Evolutionary conservation across 2,797 vertebrate genomes (phyloP).

Genomic region (Phoxinus dragarum): DNA sequence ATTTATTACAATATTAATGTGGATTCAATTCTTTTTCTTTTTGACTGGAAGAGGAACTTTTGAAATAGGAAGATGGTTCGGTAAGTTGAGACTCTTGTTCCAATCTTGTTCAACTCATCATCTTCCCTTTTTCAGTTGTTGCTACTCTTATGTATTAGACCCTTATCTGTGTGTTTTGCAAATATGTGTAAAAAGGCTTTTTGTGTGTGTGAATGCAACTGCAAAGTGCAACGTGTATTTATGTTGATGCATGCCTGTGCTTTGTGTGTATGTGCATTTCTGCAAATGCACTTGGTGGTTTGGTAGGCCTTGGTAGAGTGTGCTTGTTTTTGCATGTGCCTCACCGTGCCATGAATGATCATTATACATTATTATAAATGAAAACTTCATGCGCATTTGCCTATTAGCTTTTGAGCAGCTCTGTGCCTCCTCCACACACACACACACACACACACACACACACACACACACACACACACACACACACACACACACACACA

Average conservation of each 20-base stretch:
- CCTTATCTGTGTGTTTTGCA: conserved; percentile 64
- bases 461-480: too few relatives aligned
- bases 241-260: conserved; percentile 17
- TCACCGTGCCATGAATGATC: not conserved
- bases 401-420: not conserved
- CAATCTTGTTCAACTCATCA: conserved; percentile 38
- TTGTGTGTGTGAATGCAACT: not conserved
- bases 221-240: conserved; percentile 23
- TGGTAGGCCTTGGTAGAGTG: conserved; percentile 24
- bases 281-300: conserved; percentile 41
- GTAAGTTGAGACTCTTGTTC: conserved; percentile 77
- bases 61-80: conserved; percentile 78
- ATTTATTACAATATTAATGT: not conserved
- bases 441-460: too few relatives aligned
- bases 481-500: too few relatives aligned
- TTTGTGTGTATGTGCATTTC: conserved; percentile 18
- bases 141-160: conserved; percentile 38
- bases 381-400: not conserved
- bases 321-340: conserved; percentile 13
- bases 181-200: conserved; percentile 57
- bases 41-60: conserved; percentile 64
- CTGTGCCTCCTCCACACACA: not conserved
- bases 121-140: conserved; percentile 57
- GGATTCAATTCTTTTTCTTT: conserved; percentile 57
- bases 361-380: not conserved